A percentile compares a stretch with the other conserved stretches of the same genome.
These are phyloP conservation scores for Nemotelus pantherinus DNA, from an alignment of 2,888 invertebrate species.

Conservation along the genomic window DNA sequence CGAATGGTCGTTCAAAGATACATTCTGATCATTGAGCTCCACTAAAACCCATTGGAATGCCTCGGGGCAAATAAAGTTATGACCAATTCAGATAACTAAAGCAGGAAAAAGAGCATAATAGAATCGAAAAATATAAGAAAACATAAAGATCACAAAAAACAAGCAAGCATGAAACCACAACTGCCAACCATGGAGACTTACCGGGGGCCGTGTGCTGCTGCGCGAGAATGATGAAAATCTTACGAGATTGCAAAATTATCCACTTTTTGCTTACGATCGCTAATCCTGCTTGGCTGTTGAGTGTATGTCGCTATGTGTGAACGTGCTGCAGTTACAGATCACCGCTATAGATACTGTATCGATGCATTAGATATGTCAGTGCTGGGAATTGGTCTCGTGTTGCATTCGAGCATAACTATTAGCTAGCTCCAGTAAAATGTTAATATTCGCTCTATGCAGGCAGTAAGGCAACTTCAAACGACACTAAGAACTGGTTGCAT, in stretches of 20 bases:
- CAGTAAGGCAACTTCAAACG: conserved; percentile 12
- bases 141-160: not conserved
- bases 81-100: conserved; percentile 22
- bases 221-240: conserved; percentile 42
- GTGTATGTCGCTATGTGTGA: conserved; percentile 21
- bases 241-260: conserved; percentile 40
- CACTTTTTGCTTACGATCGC: conserved; percentile 41
- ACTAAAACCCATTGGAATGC: not conserved
- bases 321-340: conserved; percentile 9
- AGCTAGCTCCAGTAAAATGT: conserved; percentile 3
- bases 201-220: conserved; percentile 1
- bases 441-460: conserved; percentile 18
- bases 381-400: conserved; percentile 24
- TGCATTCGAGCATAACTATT: conserved; percentile 15
- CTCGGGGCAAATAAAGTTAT: conserved; percentile 12
- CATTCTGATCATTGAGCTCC: not conserved
- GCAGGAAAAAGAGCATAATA: not conserved
- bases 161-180: conserved; percentile 10
- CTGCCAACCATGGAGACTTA: conserved; percentile 12
- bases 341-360: not conserved
- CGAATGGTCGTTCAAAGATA: no score
- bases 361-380: conserved; percentile 17
- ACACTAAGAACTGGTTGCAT: conserved; percentile 15
- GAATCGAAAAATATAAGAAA: not conserved
- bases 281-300: conserved; percentile 37